Evolutionary conservation across 2,797 vertebrate genomes (phyloP).

Genomic region (Ibycter americanus): DNA sequence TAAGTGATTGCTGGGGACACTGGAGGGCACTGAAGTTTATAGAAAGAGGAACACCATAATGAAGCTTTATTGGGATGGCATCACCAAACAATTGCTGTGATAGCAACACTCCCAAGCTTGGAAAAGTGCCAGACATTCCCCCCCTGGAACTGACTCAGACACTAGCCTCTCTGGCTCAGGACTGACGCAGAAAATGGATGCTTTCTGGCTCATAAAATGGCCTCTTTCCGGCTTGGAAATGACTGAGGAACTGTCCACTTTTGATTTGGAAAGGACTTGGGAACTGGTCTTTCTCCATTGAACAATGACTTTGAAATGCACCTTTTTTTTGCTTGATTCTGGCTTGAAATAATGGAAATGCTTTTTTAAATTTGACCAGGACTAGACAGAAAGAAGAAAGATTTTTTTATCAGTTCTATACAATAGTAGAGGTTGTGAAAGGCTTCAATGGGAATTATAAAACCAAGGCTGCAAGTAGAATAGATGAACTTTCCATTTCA

Average conservation of each 20-base stretch:
- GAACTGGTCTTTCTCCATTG: not conserved
- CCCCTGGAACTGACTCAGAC: constrained; percentile 59
- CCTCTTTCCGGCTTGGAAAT: constrained; percentile 44
- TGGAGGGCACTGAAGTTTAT: constrained; percentile 81
- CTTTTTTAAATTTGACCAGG: not conserved
- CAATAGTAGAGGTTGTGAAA: not conserved
- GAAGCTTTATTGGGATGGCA: constrained; percentile 66
- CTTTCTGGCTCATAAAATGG: constrained; percentile 60
- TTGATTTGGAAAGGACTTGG: not conserved
- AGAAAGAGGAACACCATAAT: constrained; percentile 62
- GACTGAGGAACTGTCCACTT: constrained; percentile 45
- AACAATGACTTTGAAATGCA: not conserved
- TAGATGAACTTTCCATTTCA: not conserved
- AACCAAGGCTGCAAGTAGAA: not conserved
- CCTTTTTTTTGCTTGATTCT: not conserved
- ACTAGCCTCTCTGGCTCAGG: constrained; percentile 37
- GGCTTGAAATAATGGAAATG: not conserved
- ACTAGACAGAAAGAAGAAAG: not conserved
- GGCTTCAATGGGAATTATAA: not conserved
- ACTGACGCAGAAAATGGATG: constrained; percentile 59
- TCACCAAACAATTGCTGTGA: constrained; percentile 61
- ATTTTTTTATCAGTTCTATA: not conserved
- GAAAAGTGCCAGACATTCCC: constrained; percentile 44
- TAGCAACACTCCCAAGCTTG: constrained; percentile 61
- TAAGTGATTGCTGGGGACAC: constrained; percentile 83